Base-by-base conservation (phyloP, 2,888 invertebrate genomes). In the Piscicola geometra region DNA sequence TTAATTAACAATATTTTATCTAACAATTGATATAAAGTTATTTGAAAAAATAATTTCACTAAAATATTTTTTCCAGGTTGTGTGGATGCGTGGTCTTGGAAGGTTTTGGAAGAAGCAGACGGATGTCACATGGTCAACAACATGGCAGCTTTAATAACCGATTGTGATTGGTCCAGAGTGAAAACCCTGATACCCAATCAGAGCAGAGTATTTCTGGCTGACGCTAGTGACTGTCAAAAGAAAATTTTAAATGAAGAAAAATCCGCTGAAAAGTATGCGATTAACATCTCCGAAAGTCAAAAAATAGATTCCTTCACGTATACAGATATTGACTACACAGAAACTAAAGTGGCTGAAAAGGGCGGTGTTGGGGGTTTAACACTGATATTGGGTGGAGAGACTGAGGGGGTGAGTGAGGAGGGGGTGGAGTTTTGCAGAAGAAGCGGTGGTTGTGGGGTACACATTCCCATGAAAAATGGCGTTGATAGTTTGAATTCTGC, bases 41-140 rank as follows among this genome's bases (percentile, higher is more conserved):
- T 28, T 1, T 33, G 2, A 1, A 68, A n/a, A 18, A 33, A 30
- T 68, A 18, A 18, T 50, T 50, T 50, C 21, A 15, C 30, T 60
- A 12, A 60, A 28, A 75, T 76, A n/a, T n/a, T n/a, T n/a, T n/a
- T n/a, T n/a, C 5, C 78, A 83, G 93, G 93, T 71, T 94, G 94
- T 86, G 92, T 91, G 0, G 92, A 94, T 86, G 87, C 92, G 0
- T 96, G 95, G 95, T 92, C 93, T 78, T 87, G 90, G 0, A 96
- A 95, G 87, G 93, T 94, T 0, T 85, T 94, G 41, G 88, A 94
- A 81, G 90, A 91, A 80, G 93, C 90, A 1, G 89, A 91, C 78
- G 95, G 95, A 0, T 84, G 41, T 35, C 66, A 60, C 18, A 15
- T 52, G 28, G 32, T 18, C n/a, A 50, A 30, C 68, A 66, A 67